Conservation (phyloP, 2,888 invertebrate species). For the Caenorhabditis becei region DNA sequence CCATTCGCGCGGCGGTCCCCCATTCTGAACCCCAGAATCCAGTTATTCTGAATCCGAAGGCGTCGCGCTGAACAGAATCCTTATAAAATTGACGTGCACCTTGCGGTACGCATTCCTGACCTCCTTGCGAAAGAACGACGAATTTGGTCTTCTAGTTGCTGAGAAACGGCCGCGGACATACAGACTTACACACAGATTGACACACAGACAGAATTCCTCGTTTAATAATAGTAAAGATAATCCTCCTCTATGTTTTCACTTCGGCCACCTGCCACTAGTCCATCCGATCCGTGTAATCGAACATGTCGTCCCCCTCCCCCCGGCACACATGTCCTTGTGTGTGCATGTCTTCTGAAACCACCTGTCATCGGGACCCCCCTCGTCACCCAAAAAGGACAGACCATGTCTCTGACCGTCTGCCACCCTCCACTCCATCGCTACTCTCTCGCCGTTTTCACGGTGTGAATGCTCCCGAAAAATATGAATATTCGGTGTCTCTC, state of each 20-base stretch:
- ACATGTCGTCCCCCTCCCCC: constrained; percentile 16
- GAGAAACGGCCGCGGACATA: too few relatives aligned
- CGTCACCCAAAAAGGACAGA: background rate
- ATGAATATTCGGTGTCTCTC: constrained; percentile 39
- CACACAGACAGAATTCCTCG: too few relatives aligned
- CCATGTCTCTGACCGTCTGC: constrained; percentile 3
- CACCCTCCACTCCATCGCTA: background rate
- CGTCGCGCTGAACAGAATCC: too few relatives aligned
- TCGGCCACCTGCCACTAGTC: constrained; percentile 5
- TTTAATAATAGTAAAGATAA: too few relatives aligned
- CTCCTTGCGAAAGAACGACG: too few relatives aligned
- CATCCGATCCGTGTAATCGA: constrained; percentile 9
- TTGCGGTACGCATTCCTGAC: too few relatives aligned
- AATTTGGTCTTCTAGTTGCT: too few relatives aligned
- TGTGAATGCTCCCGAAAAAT: background rate
- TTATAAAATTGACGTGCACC: too few relatives aligned
- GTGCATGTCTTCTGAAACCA: constrained; percentile 31
- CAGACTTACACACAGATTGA: too few relatives aligned
- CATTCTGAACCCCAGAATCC: too few relatives aligned
- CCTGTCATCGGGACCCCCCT: constrained; percentile 25
- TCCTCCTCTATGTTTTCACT: constrained; percentile 7
- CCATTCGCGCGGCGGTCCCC: too few relatives aligned
- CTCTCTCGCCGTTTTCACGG: constrained; percentile 21
- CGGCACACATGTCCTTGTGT: constrained; percentile 11
- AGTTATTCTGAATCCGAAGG: too few relatives aligned